phyloP scores from a whole-genome alignment of 2,888 invertebrate genomes.

The Platypus cylindrus region DNA sequence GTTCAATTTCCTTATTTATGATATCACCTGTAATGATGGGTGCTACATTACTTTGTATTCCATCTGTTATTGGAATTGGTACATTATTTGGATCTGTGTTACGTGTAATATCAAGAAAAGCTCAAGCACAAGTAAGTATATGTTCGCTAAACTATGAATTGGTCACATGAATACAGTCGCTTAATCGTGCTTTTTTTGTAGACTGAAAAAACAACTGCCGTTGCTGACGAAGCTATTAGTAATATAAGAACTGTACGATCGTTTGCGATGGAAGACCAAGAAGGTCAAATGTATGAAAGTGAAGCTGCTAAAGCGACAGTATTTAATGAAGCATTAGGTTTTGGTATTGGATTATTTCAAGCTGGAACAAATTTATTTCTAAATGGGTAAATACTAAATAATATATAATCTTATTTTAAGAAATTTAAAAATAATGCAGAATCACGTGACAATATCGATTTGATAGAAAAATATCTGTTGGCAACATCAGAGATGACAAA shows the following conservation, averaged over 20 bases:
- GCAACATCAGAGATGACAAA: too few species aligned
- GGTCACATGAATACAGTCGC: background rate
- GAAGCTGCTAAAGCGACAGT: slow-evolving; percentile 63
- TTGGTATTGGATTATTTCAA: slow-evolving; percentile 88
- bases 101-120: slow-evolving; percentile 60
- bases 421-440: too few species aligned
- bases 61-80: slow-evolving; percentile 74
- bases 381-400: slow-evolving; percentile 43
- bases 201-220: slow-evolving; percentile 73
- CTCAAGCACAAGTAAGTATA: slow-evolving; percentile 65
- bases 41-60: slow-evolving; percentile 72
- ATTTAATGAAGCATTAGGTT: slow-evolving; percentile 66
- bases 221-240: slow-evolving; percentile 86
- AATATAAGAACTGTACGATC: slow-evolving; percentile 90
- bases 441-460: too few species aligned
- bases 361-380: slow-evolving; percentile 76
- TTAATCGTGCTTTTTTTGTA: slow-evolving; percentile 28
- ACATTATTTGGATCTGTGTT: slow-evolving; percentile 69
- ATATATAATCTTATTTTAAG: background rate
- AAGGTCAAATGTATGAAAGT: slow-evolving; percentile 53
- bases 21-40: slow-evolving; percentile 87
- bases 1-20: slow-evolving; percentile 62
- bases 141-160: too few species aligned
- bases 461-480: too few species aligned
- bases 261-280: slow-evolving; percentile 84